These are phyloP conservation scores for Stomorhina lunata DNA, from an alignment of 2,888 invertebrate species.

Conservation along the genomic window DNA sequence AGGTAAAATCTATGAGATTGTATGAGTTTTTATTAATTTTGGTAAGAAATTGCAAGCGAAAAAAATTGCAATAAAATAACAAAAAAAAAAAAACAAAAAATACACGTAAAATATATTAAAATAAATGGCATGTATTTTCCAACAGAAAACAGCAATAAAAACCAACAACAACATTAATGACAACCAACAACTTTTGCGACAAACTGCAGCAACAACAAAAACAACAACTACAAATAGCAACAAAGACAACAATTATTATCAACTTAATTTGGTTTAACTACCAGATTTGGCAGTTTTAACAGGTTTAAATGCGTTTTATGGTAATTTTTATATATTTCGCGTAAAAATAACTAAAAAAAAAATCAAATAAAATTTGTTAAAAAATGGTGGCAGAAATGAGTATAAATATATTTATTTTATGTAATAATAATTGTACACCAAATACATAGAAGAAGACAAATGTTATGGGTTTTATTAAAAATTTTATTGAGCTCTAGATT, in stretches of 20 bases:
- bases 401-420: constrained; percentile 8
- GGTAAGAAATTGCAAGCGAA: constrained; percentile 10
- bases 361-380: constrained; percentile 13
- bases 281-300: constrained; percentile 63
- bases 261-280: constrained; percentile 64
- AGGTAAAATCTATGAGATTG: neutral
- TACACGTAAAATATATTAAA: constrained; percentile 41
- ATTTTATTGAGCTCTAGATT: neutral
- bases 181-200: constrained; percentile 40
- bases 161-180: constrained; percentile 47
- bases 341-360: neutral
- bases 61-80: neutral
- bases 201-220: constrained; percentile 16
- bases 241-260: constrained; percentile 58
- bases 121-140: constrained; percentile 57
- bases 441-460: neutral
- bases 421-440: neutral
- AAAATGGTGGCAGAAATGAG: constrained; percentile 32
- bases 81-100: constrained; percentile 14
- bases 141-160: constrained; percentile 63
- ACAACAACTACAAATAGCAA: no score
- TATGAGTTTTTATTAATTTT: constrained; percentile 24
- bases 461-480: neutral
- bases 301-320: constrained; percentile 63
- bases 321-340: constrained; percentile 44